Base-by-base conservation (phyloP, 2,888 invertebrate species). In the Xanthia icteritia region DNA sequence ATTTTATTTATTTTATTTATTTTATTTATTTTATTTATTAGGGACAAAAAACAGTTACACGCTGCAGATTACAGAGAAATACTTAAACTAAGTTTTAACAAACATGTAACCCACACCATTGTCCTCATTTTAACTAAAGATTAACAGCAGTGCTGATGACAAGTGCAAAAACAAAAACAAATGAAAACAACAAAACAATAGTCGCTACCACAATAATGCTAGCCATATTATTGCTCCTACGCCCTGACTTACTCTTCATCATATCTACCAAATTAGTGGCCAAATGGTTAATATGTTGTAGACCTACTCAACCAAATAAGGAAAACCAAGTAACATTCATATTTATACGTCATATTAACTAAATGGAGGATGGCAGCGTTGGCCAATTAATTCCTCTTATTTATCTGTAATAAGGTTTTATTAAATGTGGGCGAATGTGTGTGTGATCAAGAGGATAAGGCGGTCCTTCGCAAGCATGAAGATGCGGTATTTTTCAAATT, bases 321-420 rank as follows among this genome's bases (percentile, higher is more conserved):
- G 23, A 74, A 79, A 74, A 63, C 15, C 45, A 27, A 45, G 3
- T n/a, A 5, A 45, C 45, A 70, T 61, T 54, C n/a, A 31, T 15
- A 61, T 56, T 31, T 20, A 54, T 58, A 36, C 79, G 72, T 72
- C 39, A 39, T 72, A 79, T 72, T 63, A 79, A 54, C 51, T 45
- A 63, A 45, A 60, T 27, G 48, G 27, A 15, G 36, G 15, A 11
- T 15, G 36, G 51, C 51, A 54, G 45, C 51, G 27, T 5, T 20
- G 8, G 23, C 42, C n/a, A 81, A 80, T 79, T 76, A 76, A n/a
- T 39, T 31, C 11, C 17, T 69, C 51, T 71, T 72, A 23, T 71
- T 56, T 79, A 63, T 79, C 5, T 64, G 39, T 36, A 31, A 58
- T 27, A 79, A 31, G 31, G 36, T 54, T 81, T 45, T 31, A 74